A percentile compares a stretch with the other conserved stretches of the same genome.
These are phyloP conservation scores for Elachura formosa DNA, from an alignment of 2,113 vertebrate species.

Conservation along the genomic window DNA sequence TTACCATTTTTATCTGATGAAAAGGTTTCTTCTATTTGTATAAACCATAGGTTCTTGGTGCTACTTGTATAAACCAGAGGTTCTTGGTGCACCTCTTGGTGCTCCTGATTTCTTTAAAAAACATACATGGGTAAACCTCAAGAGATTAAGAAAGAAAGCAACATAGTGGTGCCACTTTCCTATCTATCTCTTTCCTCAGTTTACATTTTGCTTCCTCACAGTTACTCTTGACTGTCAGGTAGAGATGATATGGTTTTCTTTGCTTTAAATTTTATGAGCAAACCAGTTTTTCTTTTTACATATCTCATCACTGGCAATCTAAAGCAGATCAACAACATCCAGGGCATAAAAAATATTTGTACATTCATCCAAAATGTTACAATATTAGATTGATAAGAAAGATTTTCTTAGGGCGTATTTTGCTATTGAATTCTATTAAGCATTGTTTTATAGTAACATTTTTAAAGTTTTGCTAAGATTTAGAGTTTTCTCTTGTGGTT, in stretches of 20 bases:
- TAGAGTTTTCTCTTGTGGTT: no score
- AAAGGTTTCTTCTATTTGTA: background rate
- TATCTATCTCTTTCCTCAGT: background rate
- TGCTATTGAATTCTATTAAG: background rate
- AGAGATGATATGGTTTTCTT: background rate
- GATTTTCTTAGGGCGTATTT: background rate
- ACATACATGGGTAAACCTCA: background rate
- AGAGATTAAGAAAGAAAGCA: background rate
- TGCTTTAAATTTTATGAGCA: background rate
- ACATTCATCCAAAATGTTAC: background rate
- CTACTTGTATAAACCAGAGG: background rate
- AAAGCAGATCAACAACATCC: background rate
- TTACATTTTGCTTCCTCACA: background rate
- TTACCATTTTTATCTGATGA: background rate
- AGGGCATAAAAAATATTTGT: background rate
- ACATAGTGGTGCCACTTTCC: background rate
- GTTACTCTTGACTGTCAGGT: background rate
- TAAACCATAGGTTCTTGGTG: background rate
- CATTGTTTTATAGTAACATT: background rate
- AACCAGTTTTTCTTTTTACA: background rate
- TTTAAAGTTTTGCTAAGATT: background rate
- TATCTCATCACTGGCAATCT: background rate
- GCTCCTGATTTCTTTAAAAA: background rate
- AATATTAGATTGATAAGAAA: background rate
- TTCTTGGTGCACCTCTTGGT: background rate